These are phyloP conservation scores for Danionella dracula DNA, from an alignment of 2,797 vertebrate species.

Conservation along the genomic window DNA sequence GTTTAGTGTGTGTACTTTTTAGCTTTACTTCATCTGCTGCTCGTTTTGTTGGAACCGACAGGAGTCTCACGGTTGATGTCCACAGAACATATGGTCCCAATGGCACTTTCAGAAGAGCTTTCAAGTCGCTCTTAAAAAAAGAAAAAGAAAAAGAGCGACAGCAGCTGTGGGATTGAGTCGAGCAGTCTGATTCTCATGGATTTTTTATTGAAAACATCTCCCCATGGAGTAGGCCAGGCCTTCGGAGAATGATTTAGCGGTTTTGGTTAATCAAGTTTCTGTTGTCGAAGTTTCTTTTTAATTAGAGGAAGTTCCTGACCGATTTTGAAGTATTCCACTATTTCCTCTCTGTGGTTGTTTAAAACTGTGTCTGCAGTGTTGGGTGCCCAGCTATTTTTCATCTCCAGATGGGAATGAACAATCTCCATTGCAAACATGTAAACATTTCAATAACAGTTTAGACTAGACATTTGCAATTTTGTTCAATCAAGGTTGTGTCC, in stretches of 20 bases:
- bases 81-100: conserved; percentile 66
- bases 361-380: conserved; percentile 24
- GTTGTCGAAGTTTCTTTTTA: conserved; percentile 60
- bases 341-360: conserved; percentile 20
- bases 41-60: conserved; percentile 47
- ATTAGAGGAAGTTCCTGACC: conserved; percentile 61
- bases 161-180: conserved; percentile 59
- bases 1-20: conserved; percentile 46
- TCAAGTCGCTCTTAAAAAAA: conserved; percentile 58
- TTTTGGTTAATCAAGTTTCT: conserved; percentile 60
- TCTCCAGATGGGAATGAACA: not conserved
- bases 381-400: conserved; percentile 17
- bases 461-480: too few species aligned
- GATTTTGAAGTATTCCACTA: conserved; percentile 49
- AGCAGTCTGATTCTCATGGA: conserved; percentile 52
- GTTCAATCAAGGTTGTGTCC: too few species aligned
- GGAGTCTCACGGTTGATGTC: conserved; percentile 48
- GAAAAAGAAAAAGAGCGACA: conserved; percentile 1
- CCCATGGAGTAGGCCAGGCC: conserved; percentile 40
- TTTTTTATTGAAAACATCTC: conserved; percentile 37
- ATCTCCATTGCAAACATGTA: too few species aligned
- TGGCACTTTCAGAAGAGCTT: conserved; percentile 61
- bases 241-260: conserved; percentile 55
- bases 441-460: too few species aligned
- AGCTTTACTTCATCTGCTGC: conserved; percentile 54